These are phyloP conservation scores for Chelonoidis abingdonii DNA, from an alignment of 2,113 vertebrate genomes.

Conservation along the genomic window DNA sequence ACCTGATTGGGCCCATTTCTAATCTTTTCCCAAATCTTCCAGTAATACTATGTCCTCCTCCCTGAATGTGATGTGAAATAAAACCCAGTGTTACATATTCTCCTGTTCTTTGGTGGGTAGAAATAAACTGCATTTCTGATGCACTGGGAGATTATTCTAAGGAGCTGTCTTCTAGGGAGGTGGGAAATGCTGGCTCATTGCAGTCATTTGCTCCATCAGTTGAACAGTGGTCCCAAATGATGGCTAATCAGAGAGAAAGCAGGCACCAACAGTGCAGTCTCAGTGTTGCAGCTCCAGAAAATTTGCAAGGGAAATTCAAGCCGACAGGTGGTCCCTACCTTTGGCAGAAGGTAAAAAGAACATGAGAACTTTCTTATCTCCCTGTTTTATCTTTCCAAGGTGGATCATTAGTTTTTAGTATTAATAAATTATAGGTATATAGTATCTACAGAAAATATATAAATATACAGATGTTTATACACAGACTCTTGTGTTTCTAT, in stretches of 20 bases:
- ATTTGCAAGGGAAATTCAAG: constrained; percentile 76
- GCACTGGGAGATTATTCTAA: constrained; percentile 6
- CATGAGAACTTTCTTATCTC: constrained; percentile 40
- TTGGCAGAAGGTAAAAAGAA: constrained; percentile 62
- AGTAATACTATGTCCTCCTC: not conserved
- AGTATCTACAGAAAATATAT: not conserved
- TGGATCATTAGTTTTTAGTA: not conserved
- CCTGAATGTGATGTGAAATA: not conserved
- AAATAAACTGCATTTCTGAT: not conserved
- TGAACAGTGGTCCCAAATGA: constrained; percentile 64
- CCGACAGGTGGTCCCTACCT: constrained; percentile 67
- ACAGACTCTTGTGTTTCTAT: not conserved
- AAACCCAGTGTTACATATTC: not conserved
- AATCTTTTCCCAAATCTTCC: not conserved
- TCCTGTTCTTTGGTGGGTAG: not conserved
- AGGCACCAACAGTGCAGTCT: constrained; percentile 65
- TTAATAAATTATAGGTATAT: not conserved
- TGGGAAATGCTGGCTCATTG: constrained; percentile 61
- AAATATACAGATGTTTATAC: not conserved
- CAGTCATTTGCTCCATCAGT: constrained; percentile 55
- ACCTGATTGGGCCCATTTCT: not conserved
- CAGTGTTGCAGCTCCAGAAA: constrained; percentile 43
- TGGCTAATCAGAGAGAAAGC: constrained; percentile 71
- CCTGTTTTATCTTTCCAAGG: not conserved
- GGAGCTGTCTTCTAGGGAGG: not conserved